Evolutionary conservation across 53 echinoderm and acorn worm genomes (phyloP), one percentile per base, ranked within the genome.

Genomic region (Apostichopus leukothele): DNA sequence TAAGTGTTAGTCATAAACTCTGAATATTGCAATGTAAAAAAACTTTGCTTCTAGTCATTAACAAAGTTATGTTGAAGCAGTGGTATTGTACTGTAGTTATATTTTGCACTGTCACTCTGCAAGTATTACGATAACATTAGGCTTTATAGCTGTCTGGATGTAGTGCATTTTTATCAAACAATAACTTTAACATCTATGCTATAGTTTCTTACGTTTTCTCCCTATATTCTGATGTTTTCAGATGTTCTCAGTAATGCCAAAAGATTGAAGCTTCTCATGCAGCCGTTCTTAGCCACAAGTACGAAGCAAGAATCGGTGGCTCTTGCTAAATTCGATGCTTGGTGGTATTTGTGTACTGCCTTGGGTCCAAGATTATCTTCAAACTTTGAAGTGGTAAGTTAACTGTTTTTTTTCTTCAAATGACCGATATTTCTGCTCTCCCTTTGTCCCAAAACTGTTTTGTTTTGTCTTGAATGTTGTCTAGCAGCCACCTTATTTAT

Each of bases 181-280:
- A 57, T 57, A 9, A 10, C 10, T 55, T 9, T 9, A 8, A 55
- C 9, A 9, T 0, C 6, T 6, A 55, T 55, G 55, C 55, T n/a
- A n/a, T 55, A 55, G 57, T 57, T 57, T 57, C 57, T 57, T 5
- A 57, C 0, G 7, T 9, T 10, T 57, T 57, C 9, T 9, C 0
- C 1, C 10, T 57, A 0, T 57, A 39, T 3, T 39, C 3, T 57
- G 9, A 57, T 50, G 13, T 59, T 75, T 55, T n/a, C 68, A 98
- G 98, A 95, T 76, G 89, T 98, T 26, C 88, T 98, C n/a, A 90
- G 92, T 83, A 98, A 98, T 73, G 93, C 94, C 50, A 98, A 98
- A 57, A 76, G 98, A 50, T 71, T 98, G 61, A 98, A 98, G 81
- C 93, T 98, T 4, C 86, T 98, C 55, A 87, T 98, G 93, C 98